phyloP scores from a whole-genome alignment of 2,888 invertebrate species.

The Cheilosia vernalis region DNA sequence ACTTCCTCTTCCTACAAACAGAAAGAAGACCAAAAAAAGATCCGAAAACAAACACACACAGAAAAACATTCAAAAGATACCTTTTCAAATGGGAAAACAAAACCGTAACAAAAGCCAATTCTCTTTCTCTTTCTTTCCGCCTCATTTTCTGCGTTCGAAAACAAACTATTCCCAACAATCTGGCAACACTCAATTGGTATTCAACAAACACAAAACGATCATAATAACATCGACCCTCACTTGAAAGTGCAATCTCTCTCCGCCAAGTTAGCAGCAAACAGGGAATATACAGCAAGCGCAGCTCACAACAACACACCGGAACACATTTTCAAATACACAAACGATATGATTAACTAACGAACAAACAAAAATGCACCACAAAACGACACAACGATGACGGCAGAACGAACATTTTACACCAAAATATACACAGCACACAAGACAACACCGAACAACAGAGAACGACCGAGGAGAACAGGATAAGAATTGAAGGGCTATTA shows the following conservation, averaged over 20 bases:
- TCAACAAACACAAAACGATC: constrained; percentile 74
- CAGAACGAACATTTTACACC: constrained; percentile 75
- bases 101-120: constrained; percentile 67
- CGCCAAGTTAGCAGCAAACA: constrained; percentile 34
- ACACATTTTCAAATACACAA: constrained; percentile 75
- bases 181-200: constrained; percentile 75
- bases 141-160: constrained; percentile 16
- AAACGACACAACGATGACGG: constrained; percentile 75
- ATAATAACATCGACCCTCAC: constrained; percentile 74
- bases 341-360: constrained; percentile 76
- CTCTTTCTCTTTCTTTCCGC: constrained; percentile 39
- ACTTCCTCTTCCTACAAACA: constrained; percentile 73
- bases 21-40: constrained; percentile 20
- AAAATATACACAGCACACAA: constrained; percentile 72
- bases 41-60: constrained; percentile 54
- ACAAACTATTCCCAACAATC: constrained; percentile 62
- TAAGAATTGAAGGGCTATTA: constrained; percentile 76
- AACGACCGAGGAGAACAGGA: constrained; percentile 70
- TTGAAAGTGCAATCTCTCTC: constrained; percentile 70
- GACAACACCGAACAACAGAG: constrained; percentile 61
- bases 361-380: constrained; percentile 76
- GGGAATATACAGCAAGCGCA: constrained; percentile 21
- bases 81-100: constrained; percentile 49
- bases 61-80: constrained; percentile 57
- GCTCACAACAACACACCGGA: constrained; percentile 65